Evolutionary conservation across 2,888 invertebrate species (phyloP).

Genomic region (Junonia oenone): DNA sequence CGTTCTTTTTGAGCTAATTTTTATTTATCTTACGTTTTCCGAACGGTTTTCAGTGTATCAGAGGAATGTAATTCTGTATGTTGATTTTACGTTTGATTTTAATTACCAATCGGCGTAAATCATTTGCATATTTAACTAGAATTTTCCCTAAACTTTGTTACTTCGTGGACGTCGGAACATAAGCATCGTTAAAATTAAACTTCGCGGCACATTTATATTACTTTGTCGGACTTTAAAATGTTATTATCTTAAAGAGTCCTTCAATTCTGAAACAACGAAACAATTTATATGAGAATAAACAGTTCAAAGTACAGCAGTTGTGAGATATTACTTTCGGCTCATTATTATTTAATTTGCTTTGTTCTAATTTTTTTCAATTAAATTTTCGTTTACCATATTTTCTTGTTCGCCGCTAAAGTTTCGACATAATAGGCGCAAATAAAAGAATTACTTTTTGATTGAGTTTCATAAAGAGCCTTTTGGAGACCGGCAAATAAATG

Average conservation of each 20-base stretch:
- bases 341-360: constrained; percentile 25
- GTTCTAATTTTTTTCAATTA: constrained; percentile 33
- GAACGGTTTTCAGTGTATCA: constrained; percentile 26
- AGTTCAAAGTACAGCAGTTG: constrained; percentile 23
- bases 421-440: constrained; percentile 15
- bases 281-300: constrained; percentile 30
- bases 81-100: no score
- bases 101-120: no score
- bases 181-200: constrained; percentile 23
- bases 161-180: background rate
- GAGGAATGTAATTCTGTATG: background rate
- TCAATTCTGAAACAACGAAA: constrained; percentile 28
- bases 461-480: constrained; percentile 2
- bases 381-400: constrained; percentile 31
- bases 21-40: constrained; percentile 30
- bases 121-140: no score
- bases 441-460: constrained; percentile 23
- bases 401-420: constrained; percentile 28
- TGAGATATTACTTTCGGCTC: constrained; percentile 32
- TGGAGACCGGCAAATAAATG: constrained; percentile 1
- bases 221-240: constrained; percentile 23
- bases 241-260: constrained; percentile 15
- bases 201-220: constrained; percentile 20
- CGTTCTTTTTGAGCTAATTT: constrained; percentile 38
- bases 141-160: background rate